Percentiles rank a stretch among this genome's conserved stretches.
Conservation (phyloP, 92 coral and sea anemone species). For the Zoanthus sansibaricus region DNA sequence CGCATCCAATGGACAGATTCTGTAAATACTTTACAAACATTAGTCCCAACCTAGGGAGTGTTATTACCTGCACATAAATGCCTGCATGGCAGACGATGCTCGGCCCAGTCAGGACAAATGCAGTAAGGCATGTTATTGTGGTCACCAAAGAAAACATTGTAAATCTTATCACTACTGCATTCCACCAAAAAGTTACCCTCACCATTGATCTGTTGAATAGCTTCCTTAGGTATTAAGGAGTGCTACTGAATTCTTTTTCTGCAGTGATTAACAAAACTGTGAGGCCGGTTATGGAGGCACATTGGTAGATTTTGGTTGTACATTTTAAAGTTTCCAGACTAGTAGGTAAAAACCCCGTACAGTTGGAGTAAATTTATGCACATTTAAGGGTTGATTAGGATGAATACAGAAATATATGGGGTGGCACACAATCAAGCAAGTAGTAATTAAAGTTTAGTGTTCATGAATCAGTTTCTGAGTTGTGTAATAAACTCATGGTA, state of each 20-base stretch:
- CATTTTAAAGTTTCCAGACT: constrained; percentile 34
- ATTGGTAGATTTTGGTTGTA: constrained; percentile 42
- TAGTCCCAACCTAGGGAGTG: too few species aligned
- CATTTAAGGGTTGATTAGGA: too few species aligned
- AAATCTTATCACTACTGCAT: constrained; percentile 5
- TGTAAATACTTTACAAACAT: too few species aligned
- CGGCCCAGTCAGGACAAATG: constrained; percentile 45
- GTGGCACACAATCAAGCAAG: too few species aligned
- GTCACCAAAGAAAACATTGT: constrained; percentile 37
- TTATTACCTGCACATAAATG: constrained; percentile 43
- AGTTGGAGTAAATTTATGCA: too few species aligned
- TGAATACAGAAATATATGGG: too few species aligned
- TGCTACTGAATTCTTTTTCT: constrained; percentile 4
- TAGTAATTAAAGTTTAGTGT: too few species aligned
- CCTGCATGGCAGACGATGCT: constrained; percentile 56
- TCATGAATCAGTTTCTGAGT: too few species aligned
- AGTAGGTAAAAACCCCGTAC: background rate
- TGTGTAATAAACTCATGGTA: too few species aligned
- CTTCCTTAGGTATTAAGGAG: constrained; percentile 21
- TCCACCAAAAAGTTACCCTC: constrained; percentile 1
- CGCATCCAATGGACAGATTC: too few species aligned
- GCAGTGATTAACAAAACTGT: constrained; percentile 40
- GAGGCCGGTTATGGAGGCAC: constrained; percentile 54
- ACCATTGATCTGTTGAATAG: background rate
- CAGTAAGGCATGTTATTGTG: constrained; percentile 39